phyloP scores from a whole-genome alignment of 2,888 invertebrate genomes.

The Apamea epomidion region DNA sequence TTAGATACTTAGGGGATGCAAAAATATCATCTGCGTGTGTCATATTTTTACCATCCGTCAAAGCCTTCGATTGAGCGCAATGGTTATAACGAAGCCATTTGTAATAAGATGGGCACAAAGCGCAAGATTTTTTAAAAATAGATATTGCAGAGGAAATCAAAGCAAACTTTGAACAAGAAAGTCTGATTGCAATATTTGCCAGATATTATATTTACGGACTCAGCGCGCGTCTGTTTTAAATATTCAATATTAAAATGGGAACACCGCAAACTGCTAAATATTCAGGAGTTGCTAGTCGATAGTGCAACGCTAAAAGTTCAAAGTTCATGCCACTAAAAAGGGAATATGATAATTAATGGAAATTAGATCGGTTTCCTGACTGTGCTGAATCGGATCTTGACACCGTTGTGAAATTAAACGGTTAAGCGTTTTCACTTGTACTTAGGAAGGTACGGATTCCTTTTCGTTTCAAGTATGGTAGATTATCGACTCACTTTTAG shows the following conservation, averaged over 20 bases:
- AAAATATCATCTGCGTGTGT: no score
- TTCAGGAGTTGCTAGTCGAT: conserved; percentile 72
- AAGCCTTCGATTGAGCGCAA: background rate
- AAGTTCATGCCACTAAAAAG: conserved; percentile 60
- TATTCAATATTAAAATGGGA: conserved; percentile 78
- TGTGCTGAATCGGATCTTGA: conserved; percentile 67
- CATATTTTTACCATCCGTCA: background rate
- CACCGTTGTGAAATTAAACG: conserved; percentile 63
- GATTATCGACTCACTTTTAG: background rate
- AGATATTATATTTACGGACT: conserved; percentile 44
- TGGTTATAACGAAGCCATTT: background rate
- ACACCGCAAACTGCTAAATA: conserved; percentile 76
- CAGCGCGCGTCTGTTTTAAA: conserved; percentile 58
- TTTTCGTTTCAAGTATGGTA: background rate
- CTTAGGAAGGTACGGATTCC: background rate
- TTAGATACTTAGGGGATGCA: background rate
- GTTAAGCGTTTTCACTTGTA: conserved; percentile 24
- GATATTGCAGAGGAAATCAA: background rate
- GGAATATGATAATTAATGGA: conserved; percentile 71
- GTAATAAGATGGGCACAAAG: background rate
- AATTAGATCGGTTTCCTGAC: conserved; percentile 64
- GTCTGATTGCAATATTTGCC: conserved; percentile 20
- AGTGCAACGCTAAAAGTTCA: conserved; percentile 68
- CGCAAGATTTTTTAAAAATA: background rate
- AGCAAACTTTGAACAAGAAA: background rate